A percentile compares a stretch with the other conserved stretches of the same genome.
phyloP scores from a whole-genome alignment of 1,140 invertebrate genomes.

The Dendroctonus ponderosae region DNA sequence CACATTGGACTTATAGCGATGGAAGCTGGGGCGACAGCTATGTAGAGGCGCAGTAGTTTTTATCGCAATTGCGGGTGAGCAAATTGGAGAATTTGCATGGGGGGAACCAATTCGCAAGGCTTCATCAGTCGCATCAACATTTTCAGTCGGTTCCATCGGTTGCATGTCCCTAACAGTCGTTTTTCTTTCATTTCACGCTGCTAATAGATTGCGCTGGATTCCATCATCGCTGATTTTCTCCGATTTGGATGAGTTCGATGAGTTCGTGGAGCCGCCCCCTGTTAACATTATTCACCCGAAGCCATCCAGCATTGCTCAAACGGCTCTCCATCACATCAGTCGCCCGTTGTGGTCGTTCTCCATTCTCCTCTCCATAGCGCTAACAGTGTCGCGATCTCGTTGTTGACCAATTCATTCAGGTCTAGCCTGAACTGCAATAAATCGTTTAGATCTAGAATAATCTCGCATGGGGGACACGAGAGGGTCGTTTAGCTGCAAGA shows the following conservation, averaged over 20 bases:
- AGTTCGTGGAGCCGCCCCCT: conserved; percentile 62
- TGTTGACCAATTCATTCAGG: conserved; percentile 25
- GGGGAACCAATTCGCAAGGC: no score
- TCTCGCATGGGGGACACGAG: neutral
- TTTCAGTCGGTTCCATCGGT: no score
- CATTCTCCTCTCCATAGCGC: neutral
- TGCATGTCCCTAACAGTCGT: no score
- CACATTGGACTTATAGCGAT: no score
- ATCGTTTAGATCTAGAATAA: conserved; percentile 1
- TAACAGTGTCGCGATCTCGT: neutral
- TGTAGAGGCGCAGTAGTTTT: no score
- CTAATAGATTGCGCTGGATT: conserved; percentile 56
- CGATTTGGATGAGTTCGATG: conserved; percentile 61
- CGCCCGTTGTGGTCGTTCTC: conserved; percentile 3
- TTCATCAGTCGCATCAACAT: no score
- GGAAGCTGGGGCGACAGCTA: no score
- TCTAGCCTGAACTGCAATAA: neutral
- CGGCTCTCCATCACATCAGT: conserved; percentile 30
- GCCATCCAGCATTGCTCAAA: conserved; percentile 49
- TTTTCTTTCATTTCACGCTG: conserved; percentile 37
- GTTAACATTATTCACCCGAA: conserved; percentile 67
- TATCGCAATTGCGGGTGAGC: no score
- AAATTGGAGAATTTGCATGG: no score
- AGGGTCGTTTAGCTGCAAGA: neutral
- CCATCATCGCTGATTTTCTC: conserved; percentile 58